Conservation (phyloP, 2,888 invertebrate genomes). For the Epinotia ramella region DNA sequence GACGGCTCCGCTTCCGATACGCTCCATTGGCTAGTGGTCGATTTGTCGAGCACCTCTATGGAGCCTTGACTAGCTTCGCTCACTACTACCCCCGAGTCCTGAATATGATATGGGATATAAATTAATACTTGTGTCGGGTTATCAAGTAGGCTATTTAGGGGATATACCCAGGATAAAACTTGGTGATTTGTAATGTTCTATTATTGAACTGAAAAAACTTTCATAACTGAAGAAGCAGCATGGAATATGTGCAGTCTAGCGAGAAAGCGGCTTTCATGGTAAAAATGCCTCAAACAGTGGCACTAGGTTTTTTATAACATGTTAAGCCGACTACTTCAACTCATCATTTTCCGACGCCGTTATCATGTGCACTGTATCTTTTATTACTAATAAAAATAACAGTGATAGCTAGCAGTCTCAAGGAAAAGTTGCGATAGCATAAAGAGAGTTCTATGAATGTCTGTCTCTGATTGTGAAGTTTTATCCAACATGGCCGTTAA, state of each 20-base stretch:
- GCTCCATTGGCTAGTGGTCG: conserved; percentile 85
- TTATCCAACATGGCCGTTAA: too few species aligned
- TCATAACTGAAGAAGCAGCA: too few species aligned
- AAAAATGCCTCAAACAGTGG: background rate
- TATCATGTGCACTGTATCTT: too few species aligned
- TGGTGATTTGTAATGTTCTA: background rate
- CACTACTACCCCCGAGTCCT: conserved; percentile 84
- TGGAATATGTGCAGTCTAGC: too few species aligned
- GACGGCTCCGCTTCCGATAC: conserved; percentile 82
- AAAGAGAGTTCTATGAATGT: background rate
- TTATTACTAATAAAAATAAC: too few species aligned
- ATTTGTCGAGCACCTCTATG: conserved; percentile 84
- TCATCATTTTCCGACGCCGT: background rate
- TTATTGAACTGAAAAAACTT: too few species aligned
- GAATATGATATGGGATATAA: conserved; percentile 28
- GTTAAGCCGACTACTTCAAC: background rate
- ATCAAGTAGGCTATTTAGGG: background rate
- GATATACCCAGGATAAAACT: background rate
- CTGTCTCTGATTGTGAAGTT: background rate
- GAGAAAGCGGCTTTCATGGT: background rate
- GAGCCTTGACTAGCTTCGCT: conserved; percentile 84
- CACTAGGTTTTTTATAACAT: background rate
- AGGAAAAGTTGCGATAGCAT: background rate
- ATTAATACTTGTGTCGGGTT: background rate
- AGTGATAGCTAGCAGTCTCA: background rate